These are phyloP conservation scores for Telmatochromis sp. DNA, from an alignment of 2,113 vertebrate species.

Conservation along the genomic window DNA sequence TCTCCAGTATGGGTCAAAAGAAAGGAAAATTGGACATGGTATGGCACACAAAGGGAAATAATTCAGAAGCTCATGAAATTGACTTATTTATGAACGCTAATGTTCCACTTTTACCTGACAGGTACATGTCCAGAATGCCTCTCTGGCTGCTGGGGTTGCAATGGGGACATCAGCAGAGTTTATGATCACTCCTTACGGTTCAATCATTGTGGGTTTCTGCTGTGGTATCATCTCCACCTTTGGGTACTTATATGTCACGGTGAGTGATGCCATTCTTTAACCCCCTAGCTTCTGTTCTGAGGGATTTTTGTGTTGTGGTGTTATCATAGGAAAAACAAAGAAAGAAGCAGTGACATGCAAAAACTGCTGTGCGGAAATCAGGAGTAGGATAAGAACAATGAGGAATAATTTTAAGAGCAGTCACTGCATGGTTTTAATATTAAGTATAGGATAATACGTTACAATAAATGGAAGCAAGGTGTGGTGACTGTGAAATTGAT, in stretches of 20 bases:
- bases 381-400: not conserved
- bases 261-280: conserved; percentile 62
- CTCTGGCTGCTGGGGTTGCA: conserved; percentile 86
- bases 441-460: not conserved
- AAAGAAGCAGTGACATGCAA: not conserved
- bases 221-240: conserved; percentile 84
- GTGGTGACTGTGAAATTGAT: not conserved
- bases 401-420: not conserved
- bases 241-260: conserved; percentile 82
- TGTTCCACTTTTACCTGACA: conserved; percentile 36
- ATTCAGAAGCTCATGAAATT: not conserved
- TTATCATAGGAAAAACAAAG: not conserved
- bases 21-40: conserved; percentile 95
- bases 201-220: conserved; percentile 85
- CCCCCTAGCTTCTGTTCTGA: not conserved
- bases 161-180: conserved; percentile 90
- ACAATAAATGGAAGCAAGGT: not conserved
- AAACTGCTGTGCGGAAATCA: not conserved
- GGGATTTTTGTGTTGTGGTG: not conserved
- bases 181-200: conserved; percentile 86
- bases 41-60: not conserved
- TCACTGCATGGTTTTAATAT: not conserved
- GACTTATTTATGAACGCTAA: not conserved
- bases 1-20: conserved; percentile 85
- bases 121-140: conserved; percentile 96